Conservation (phyloP, 2,113 vertebrate species). For the Patagioenas fasciata region DNA sequence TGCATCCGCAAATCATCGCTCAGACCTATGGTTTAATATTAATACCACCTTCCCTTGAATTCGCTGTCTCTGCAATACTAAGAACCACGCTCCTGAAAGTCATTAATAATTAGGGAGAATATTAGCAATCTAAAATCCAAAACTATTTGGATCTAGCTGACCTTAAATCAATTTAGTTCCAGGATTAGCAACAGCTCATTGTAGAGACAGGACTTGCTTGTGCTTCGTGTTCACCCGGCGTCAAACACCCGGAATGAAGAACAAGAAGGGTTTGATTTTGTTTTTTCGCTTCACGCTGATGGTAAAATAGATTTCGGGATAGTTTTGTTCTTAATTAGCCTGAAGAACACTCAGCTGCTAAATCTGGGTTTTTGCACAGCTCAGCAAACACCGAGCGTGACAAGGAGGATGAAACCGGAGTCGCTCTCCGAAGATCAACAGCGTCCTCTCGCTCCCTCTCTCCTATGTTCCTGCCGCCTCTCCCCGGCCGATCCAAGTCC, state of each 20-base stretch:
- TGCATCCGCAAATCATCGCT: not conserved
- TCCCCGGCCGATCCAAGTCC: not conserved
- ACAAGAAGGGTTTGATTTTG: not conserved
- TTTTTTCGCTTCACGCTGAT: rapidly evolving
- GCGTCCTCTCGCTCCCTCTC: not conserved
- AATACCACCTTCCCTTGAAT: not conserved
- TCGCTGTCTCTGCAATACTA: not conserved
- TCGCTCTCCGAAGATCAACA: not conserved
- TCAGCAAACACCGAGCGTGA: not conserved
- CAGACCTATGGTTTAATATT: not conserved
- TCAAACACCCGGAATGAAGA: rapidly evolving
- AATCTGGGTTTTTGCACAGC: not conserved
- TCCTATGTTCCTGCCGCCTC: not conserved
- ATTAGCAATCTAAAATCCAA: not conserved
- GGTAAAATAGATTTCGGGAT: not conserved
- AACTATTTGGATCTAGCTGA: not conserved
- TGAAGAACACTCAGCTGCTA: not conserved
- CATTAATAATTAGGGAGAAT: not conserved
- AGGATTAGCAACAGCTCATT: not conserved
- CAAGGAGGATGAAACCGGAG: not conserved
- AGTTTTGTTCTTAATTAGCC: not conserved
- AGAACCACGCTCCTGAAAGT: not conserved
- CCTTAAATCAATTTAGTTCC: not conserved
- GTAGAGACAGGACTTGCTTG: not conserved
- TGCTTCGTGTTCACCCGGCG: not conserved